Percentiles rank a stretch among this genome's conserved stretches.
These are phyloP conservation scores for Phorcus lineatus DNA, from an alignment of 2,888 invertebrate species.

Conservation along the genomic window DNA sequence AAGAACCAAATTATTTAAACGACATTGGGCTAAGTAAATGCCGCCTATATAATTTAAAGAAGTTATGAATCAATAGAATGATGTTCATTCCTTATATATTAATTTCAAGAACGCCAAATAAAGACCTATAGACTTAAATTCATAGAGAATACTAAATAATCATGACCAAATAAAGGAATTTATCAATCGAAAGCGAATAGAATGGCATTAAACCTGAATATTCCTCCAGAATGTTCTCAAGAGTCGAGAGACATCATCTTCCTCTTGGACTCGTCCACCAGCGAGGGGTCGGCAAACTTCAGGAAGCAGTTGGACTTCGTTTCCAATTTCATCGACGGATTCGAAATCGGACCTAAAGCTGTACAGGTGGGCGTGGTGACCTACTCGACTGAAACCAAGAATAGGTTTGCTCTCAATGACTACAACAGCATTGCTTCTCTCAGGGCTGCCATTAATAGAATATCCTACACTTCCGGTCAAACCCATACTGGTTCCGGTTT, in stretches of 20 bases:
- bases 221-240: neutral
- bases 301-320: constrained; percentile 60
- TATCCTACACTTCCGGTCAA: constrained; percentile 3
- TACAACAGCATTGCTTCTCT: constrained; percentile 22
- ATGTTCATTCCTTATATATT: too few species aligned
- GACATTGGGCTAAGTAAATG: too few species aligned
- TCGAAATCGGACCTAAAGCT: constrained; percentile 55
- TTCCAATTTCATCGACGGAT: constrained; percentile 53
- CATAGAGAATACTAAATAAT: too few species aligned
- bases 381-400: constrained; percentile 43
- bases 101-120: too few species aligned
- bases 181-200: too few species aligned
- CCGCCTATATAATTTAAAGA: too few species aligned
- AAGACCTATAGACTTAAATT: too few species aligned
- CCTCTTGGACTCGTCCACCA: constrained; percentile 53
- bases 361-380: constrained; percentile 58
- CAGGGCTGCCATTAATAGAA: neutral
- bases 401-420: constrained; percentile 48
- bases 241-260: constrained; percentile 49
- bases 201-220: too few species aligned
- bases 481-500: constrained; percentile 24
- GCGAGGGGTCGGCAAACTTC: constrained; percentile 60
- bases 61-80: too few species aligned
- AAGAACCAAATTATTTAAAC: too few species aligned
- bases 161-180: too few species aligned